Evolutionary conservation across 2,888 invertebrate species (phyloP).

Genomic region (Eristalinus aeneus): DNA sequence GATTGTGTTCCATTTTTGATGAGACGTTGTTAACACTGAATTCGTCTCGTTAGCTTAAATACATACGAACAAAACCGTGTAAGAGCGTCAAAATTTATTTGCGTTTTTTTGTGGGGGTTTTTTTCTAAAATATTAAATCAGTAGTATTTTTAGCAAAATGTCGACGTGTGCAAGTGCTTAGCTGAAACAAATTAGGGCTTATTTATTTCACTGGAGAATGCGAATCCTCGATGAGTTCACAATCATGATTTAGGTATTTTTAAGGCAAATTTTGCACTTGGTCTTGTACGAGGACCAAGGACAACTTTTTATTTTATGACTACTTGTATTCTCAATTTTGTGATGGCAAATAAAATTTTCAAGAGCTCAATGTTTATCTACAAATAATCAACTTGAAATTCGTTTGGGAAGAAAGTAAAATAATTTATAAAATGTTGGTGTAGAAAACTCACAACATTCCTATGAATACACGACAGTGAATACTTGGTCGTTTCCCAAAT

Average conservation of each 20-base stretch:
- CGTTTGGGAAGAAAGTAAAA: too few relatives aligned
- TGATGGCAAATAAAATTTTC: too few relatives aligned
- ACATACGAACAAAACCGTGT: neutral
- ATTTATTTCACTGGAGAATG: neutral
- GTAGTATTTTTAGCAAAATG: neutral
- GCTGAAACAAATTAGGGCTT: neutral
- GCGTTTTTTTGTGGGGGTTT: neutral
- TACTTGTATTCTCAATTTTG: too few relatives aligned
- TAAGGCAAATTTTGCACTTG: neutral
- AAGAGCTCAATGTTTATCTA: too few relatives aligned
- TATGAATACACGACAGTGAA: too few relatives aligned
- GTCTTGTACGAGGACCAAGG: neutral
- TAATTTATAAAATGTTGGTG: too few relatives aligned
- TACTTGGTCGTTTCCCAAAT: too few relatives aligned
- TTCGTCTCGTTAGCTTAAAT: neutral
- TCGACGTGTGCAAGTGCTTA: neutral
- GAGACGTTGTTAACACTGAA: neutral
- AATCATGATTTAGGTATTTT: neutral
- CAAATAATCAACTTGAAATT: too few relatives aligned
- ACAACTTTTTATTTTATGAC: too few relatives aligned
- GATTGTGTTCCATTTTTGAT: neutral
- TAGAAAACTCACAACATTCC: too few relatives aligned
- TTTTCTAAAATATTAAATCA: neutral
- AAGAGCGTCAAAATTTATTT: neutral
- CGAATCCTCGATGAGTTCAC: neutral